Percentiles rank a stretch among this genome's conserved stretches.
These are phyloP conservation scores for Acanthosepion esculentum DNA, from an alignment of 2,888 invertebrate species.

Conservation along the genomic window DNA sequence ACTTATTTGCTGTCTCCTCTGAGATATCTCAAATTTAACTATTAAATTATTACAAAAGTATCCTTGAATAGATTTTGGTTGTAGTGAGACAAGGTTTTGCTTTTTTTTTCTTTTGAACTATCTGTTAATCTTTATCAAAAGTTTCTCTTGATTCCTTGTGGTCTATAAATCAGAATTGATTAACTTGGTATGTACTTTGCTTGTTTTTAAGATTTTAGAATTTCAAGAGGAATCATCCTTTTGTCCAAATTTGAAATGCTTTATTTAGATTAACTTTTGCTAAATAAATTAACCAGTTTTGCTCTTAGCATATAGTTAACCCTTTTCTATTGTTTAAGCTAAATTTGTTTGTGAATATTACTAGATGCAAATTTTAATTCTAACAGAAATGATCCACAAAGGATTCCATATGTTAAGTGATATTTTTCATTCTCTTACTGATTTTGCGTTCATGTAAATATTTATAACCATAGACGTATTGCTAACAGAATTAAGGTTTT, in stretches of 20 bases:
- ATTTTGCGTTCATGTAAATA: too few species aligned
- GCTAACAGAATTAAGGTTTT: too few species aligned
- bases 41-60: conserved; percentile 9
- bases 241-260: background rate
- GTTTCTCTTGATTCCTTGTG: background rate
- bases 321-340: too few species aligned
- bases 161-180: background rate
- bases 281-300: background rate
- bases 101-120: background rate
- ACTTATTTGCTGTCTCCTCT: background rate
- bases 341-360: too few species aligned
- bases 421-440: too few species aligned
- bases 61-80: background rate
- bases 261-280: background rate
- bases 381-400: too few species aligned
- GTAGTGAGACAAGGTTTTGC: background rate
- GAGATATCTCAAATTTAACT: conserved; percentile 22
- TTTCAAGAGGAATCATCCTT: background rate
- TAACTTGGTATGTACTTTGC: background rate
- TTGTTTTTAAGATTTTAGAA: background rate
- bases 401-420: too few species aligned
- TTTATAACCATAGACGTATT: too few species aligned
- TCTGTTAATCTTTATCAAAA: background rate
- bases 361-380: too few species aligned
- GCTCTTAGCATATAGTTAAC: background rate